phyloP scores from a whole-genome alignment of 2,113 vertebrate genomes.

The Acanthisitta chloris region DNA sequence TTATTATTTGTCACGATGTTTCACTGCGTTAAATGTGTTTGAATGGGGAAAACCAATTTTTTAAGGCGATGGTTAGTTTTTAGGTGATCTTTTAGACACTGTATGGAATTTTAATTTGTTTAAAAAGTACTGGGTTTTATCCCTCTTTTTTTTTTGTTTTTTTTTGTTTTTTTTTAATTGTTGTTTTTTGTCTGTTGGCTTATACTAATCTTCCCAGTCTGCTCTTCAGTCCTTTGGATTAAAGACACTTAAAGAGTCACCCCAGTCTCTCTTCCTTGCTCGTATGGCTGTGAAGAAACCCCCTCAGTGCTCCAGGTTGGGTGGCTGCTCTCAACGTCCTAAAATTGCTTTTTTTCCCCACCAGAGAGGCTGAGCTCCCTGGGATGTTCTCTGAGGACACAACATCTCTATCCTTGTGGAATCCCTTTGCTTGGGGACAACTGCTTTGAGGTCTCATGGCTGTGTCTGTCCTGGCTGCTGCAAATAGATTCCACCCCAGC shows the following conservation, averaged over 20 bases:
- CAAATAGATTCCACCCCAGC: not conserved
- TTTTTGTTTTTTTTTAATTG: not conserved
- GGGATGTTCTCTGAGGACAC: not conserved
- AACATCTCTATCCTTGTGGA: not conserved
- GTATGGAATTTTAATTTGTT: conserved; percentile 55
- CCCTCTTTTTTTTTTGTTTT: not conserved
- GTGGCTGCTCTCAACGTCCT: not conserved
- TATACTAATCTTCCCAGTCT: conserved; percentile 74
- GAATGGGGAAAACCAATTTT: not conserved
- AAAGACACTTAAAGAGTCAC: conserved; percentile 71
- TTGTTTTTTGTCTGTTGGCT: conserved; percentile 72
- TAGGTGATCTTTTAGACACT: conserved; percentile 61
- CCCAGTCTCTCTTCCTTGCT: conserved; percentile 20
- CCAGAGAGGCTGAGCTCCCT: not conserved
- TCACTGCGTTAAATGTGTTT: conserved; percentile 54
- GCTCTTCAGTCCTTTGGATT: conserved; percentile 83
- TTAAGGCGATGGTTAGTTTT: conserved; percentile 57
- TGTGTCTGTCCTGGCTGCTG: not conserved
- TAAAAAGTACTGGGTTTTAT: not conserved
- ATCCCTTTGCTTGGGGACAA: not conserved
- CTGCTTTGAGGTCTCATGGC: fast-evolving
- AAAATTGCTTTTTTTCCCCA: not conserved
- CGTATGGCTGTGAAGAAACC: not conserved
- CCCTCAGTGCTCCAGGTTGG: not conserved
- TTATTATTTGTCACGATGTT: conserved; percentile 38